Percentiles rank a stretch among this genome's conserved stretches.
Conservation (phyloP, 1,140 invertebrate species). For the Brachionus manjavacas region DNA sequence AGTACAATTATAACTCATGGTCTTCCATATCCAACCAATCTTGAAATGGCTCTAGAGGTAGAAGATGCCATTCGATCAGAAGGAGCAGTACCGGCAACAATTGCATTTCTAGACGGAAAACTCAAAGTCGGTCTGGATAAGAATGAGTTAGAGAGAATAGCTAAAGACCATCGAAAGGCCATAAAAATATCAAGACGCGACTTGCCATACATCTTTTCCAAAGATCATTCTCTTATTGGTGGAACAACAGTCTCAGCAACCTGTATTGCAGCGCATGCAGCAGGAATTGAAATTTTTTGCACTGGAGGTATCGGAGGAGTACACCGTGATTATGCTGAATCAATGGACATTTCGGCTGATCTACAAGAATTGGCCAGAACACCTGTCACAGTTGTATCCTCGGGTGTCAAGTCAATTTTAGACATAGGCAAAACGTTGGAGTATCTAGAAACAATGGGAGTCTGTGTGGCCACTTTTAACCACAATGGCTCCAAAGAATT, state of each 20-base stretch:
- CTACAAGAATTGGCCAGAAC: conserved; percentile 80
- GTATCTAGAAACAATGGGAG: conserved; percentile 88
- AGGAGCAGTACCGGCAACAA: conserved; percentile 86
- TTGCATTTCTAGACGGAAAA: conserved; percentile 78
- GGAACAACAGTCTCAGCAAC: conserved; percentile 88
- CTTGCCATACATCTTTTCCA: conserved; percentile 65
- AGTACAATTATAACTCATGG: conserved; percentile 97
- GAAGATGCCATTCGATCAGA: conserved; percentile 69
- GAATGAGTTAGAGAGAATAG: conserved; percentile 63
- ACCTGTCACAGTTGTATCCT: conserved; percentile 81
- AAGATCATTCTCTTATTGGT: neutral
- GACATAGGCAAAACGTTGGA: conserved; percentile 90
- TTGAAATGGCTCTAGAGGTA: conserved; percentile 74
- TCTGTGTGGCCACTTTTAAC: conserved; percentile 71
- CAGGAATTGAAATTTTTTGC: conserved; percentile 84
- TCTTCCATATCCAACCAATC: conserved; percentile 88
- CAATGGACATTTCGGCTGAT: conserved; percentile 88
- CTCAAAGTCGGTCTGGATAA: conserved; percentile 70
- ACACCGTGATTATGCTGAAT: conserved; percentile 66
- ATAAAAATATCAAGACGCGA: conserved; percentile 81
- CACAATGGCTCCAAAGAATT: conserved; percentile 42
- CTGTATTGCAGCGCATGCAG: conserved; percentile 72
- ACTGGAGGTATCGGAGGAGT: conserved; percentile 89
- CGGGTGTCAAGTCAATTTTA: conserved; percentile 92
- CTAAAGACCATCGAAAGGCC: conserved; percentile 52